Conservation (phyloP, 2,888 invertebrate species). For the Horisme vitalbata region DNA sequence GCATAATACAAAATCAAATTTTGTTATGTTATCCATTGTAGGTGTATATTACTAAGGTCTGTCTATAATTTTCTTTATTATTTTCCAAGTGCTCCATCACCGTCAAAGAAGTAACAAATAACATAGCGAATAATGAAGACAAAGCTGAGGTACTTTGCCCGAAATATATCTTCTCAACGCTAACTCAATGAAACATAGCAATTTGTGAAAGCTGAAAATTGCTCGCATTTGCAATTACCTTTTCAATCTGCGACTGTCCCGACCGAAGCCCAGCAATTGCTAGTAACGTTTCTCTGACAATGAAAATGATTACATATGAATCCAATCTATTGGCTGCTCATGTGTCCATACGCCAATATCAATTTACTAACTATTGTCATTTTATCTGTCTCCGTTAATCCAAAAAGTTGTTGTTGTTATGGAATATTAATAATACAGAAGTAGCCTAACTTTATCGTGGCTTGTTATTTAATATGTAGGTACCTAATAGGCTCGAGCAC, state of each 20-base stretch:
- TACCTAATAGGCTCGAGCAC: too few relatives aligned
- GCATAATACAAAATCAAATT: too few relatives aligned
- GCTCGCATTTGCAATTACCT: conserved; percentile 24
- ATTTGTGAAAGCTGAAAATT: conserved; percentile 18
- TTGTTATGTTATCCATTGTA: too few relatives aligned
- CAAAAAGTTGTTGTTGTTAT: too few relatives aligned
- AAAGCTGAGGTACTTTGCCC: conserved; percentile 12
- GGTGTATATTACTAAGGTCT: neutral
- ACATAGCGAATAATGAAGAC: conserved; percentile 19
- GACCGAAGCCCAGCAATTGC: conserved; percentile 24
- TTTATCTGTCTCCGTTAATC: too few relatives aligned
- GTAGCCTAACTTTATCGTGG: neutral
- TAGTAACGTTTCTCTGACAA: conserved; percentile 20
- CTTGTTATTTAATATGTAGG: neutral
- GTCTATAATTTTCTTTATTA: conserved; percentile 3
- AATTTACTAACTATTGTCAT: too few relatives aligned
- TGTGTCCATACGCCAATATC: conserved; percentile 2
- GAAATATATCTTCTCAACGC: conserved; percentile 15
- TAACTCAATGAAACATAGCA: conserved; percentile 19
- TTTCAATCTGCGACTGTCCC: conserved; percentile 23
- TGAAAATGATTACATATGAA: conserved; percentile 21
- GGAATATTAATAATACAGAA: too few relatives aligned
- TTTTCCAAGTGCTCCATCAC: conserved; percentile 25
- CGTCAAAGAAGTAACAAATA: conserved; percentile 24
- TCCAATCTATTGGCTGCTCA: conserved; percentile 12